A percentile compares a stretch with the other conserved stretches of the same genome.
Evolutionary conservation across 2,797 vertebrate species (phyloP).

Genomic region (Pseudochromis fuscus): DNA sequence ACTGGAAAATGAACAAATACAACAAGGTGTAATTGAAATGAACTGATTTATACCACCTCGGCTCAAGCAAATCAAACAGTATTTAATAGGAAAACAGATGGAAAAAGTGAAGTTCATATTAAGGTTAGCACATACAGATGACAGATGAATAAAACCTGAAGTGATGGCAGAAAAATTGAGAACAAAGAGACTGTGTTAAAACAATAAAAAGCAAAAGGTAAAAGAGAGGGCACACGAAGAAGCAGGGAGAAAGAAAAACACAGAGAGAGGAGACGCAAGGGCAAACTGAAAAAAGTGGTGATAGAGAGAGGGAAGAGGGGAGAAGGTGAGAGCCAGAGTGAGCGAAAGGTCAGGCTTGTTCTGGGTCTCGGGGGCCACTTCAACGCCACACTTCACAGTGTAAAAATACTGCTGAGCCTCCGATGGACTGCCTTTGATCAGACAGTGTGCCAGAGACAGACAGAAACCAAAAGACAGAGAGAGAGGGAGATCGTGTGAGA

Average conservation of each 20-base stretch:
- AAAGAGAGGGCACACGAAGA: conserved; percentile 25
- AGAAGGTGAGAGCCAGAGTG: conserved; percentile 59
- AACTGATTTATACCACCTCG: conserved; percentile 41
- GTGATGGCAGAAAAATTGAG: conserved; percentile 24
- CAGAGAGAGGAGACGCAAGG: background rate
- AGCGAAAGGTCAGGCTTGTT: conserved; percentile 70
- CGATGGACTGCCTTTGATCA: conserved; percentile 68
- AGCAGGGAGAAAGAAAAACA: conserved; percentile 36
- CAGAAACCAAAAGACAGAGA: background rate
- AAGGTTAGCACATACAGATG: conserved; percentile 30
- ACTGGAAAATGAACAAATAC: background rate
- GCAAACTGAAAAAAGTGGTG: conserved; percentile 1
- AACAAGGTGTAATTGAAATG: conserved; percentile 22
- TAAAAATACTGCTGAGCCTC: conserved; percentile 79
- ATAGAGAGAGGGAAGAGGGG: conserved; percentile 25
- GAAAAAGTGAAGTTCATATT: conserved; percentile 37
- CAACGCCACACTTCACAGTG: conserved; percentile 72
- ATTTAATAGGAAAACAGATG: conserved; percentile 42
- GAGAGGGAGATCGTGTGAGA: background rate
- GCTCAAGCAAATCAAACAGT: conserved; percentile 46
- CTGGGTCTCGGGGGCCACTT: conserved; percentile 76
- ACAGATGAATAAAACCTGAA: conserved; percentile 20
- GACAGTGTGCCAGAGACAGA: conserved; percentile 20
- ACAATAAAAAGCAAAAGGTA: conserved; percentile 52
- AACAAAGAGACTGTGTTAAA: conserved; percentile 37